Evolutionary conservation across 2,888 invertebrate species (phyloP).

Genomic region (Trichopria drosophilae): DNA sequence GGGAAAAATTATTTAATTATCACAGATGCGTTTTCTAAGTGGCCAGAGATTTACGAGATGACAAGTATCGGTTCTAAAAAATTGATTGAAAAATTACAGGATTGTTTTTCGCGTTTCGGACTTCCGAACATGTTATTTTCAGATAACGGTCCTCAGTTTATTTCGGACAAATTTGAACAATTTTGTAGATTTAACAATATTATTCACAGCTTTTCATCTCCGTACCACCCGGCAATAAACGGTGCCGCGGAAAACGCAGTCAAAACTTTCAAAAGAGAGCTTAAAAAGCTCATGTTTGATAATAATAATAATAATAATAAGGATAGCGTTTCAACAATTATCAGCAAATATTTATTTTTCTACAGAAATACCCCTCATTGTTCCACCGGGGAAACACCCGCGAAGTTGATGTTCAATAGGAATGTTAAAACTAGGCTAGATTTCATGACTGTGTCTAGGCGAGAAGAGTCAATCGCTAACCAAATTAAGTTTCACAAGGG

Average conservation of each 20-base stretch:
- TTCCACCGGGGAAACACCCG: too few relatives aligned
- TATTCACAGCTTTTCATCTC: conserved; percentile 19
- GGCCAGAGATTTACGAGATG: conserved; percentile 37
- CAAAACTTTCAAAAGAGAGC: conserved; percentile 27
- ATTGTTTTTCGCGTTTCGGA: conserved; percentile 31
- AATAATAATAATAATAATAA: too few relatives aligned
- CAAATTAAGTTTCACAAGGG: conserved; percentile 1
- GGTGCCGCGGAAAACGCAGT: conserved; percentile 29
- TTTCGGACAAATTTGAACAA: conserved; percentile 14
- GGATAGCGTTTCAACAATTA: too few relatives aligned
- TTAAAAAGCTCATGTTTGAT: too few relatives aligned
- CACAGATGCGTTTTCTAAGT: conserved; percentile 35
- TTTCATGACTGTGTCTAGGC: too few relatives aligned
- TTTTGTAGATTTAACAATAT: conserved; percentile 22
- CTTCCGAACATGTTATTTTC: conserved; percentile 24
- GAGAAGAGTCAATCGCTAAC: too few relatives aligned
- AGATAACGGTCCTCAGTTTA: conserved; percentile 32
- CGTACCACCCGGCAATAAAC: conserved; percentile 27
- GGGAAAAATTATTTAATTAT: conserved; percentile 34
- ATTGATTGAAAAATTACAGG: conserved; percentile 28
- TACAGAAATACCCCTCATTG: too few relatives aligned
- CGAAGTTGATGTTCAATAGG: too few relatives aligned
- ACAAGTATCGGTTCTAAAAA: conserved; percentile 17
- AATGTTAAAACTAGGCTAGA: too few relatives aligned
- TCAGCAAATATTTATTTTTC: too few relatives aligned